A percentile compares a stretch with the other conserved stretches of the same genome.
phyloP scores from a whole-genome alignment of 2,888 invertebrate species.

The Troides aeacus region DNA sequence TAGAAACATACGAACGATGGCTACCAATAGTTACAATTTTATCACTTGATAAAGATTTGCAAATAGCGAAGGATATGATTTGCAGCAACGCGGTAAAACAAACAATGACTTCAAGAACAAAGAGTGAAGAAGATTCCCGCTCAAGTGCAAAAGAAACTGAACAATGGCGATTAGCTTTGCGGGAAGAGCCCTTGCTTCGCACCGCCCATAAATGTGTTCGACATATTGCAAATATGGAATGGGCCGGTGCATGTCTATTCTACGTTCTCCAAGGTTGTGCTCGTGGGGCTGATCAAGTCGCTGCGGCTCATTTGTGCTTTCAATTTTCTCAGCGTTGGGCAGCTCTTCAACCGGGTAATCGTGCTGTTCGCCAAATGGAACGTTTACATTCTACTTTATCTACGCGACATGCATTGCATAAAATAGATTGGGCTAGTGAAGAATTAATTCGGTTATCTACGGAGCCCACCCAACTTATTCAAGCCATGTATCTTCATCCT shows the following conservation, averaged over 20 bases:
- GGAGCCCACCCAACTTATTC: conserved; percentile 72
- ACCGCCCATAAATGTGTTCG: conserved; percentile 73
- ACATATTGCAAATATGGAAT: conserved; percentile 76
- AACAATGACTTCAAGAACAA: conserved; percentile 73
- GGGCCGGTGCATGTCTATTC: conserved; percentile 77
- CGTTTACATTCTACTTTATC: conserved; percentile 69
- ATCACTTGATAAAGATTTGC: conserved; percentile 63
- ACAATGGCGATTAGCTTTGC: conserved; percentile 65
- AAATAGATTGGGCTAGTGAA: conserved; percentile 73
- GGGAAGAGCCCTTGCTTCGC: conserved; percentile 68
- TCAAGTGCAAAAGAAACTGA: conserved; percentile 55
- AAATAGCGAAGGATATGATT: conserved; percentile 75
- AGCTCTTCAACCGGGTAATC: conserved; percentile 69
- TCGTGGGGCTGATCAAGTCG: conserved; percentile 76
- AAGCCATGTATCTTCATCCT: conserved; percentile 68
- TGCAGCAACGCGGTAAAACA: conserved; percentile 77
- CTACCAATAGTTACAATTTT: conserved; percentile 65
- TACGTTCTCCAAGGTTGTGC: conserved; percentile 74
- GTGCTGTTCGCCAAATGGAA: conserved; percentile 75
- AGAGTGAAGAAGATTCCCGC: conserved; percentile 45
- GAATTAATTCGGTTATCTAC: conserved; percentile 66
- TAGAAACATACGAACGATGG: conserved; percentile 75
- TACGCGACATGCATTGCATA: conserved; percentile 70
- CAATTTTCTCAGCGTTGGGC: conserved; percentile 77
- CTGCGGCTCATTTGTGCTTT: conserved; percentile 73